Evolutionary conservation across 2,113 vertebrate species (phyloP).

Genomic region (Macrotus californicus): DNA sequence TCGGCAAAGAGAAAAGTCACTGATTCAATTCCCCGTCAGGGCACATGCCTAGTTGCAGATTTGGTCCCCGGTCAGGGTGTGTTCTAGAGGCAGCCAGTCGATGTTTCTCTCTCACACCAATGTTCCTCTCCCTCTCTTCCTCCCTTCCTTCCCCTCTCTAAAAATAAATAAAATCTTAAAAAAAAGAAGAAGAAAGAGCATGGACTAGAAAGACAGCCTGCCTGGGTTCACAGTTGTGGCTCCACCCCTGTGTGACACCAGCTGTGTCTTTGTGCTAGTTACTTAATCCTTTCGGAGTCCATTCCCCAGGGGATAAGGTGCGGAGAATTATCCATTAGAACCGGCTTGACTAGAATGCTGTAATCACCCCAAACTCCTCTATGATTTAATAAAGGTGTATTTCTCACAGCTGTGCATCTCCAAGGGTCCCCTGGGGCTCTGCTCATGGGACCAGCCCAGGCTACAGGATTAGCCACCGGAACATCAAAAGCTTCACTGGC

Average conservation of each 20-base stretch:
- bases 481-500: not conserved
- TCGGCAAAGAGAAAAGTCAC: too few species aligned
- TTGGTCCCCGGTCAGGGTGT: too few species aligned
- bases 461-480: not conserved
- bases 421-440: not conserved
- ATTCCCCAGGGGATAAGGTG: not conserved
- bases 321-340: not conserved
- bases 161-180: too few species aligned
- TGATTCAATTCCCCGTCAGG: too few species aligned
- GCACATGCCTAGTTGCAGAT: too few species aligned
- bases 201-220: too few species aligned
- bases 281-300: not conserved
- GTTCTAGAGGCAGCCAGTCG: too few species aligned
- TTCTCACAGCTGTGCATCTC: not conserved
- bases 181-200: too few species aligned
- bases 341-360: not conserved
- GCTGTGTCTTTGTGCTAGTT: not conserved
- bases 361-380: not conserved
- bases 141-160: too few species aligned
- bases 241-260: not conserved
- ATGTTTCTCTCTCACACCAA: too few species aligned
- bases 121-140: too few species aligned
- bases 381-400: not conserved
- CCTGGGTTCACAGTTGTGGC: not conserved
- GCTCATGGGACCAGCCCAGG: not conserved